Evolutionary conservation across 2,888 invertebrate genomes (phyloP).

Genomic region (Sthenelais limicola): DNA sequence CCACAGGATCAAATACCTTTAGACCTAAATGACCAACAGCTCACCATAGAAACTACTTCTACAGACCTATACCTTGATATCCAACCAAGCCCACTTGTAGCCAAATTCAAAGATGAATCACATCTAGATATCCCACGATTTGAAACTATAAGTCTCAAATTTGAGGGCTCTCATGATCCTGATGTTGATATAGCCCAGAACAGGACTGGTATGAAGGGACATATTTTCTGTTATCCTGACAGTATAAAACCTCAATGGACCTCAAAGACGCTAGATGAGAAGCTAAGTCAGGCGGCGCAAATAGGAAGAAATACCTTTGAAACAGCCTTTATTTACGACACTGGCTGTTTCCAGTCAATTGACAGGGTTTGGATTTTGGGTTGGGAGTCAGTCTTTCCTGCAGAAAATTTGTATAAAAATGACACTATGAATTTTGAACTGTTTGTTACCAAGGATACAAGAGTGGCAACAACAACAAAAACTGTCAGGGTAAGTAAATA

Average conservation of each 20-base stretch:
- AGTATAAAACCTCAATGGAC: conserved; percentile 35
- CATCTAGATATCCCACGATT: conserved; percentile 41
- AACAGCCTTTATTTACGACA: conserved; percentile 58
- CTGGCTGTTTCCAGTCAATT: conserved; percentile 55
- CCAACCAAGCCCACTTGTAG: conserved; percentile 48
- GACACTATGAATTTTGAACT: conserved; percentile 58
- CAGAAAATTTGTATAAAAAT: conserved; percentile 6
- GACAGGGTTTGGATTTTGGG: conserved; percentile 37
- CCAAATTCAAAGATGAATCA: conserved; percentile 14
- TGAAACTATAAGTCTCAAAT: conserved; percentile 44
- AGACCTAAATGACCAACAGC: not conserved
- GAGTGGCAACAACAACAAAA: conserved; percentile 49
- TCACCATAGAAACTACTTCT: conserved; percentile 42
- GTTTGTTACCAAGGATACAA: conserved; percentile 58
- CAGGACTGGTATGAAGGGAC: conserved; percentile 58
- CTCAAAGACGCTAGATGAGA: conserved; percentile 40
- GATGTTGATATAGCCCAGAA: conserved; percentile 51
- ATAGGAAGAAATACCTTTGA: conserved; percentile 55
- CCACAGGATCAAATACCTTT: not conserved
- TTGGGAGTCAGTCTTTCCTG: conserved; percentile 29
- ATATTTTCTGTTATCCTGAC: conserved; percentile 59
- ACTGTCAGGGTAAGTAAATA: conserved; percentile 47
- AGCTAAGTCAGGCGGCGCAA: conserved; percentile 51
- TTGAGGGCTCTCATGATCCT: conserved; percentile 49
- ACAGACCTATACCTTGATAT: conserved; percentile 48